Evolutionary conservation across 2,113 vertebrate genomes (phyloP), one percentile per base, ranked within the genome.

Genomic region (Phasianus colchicus): DNA sequence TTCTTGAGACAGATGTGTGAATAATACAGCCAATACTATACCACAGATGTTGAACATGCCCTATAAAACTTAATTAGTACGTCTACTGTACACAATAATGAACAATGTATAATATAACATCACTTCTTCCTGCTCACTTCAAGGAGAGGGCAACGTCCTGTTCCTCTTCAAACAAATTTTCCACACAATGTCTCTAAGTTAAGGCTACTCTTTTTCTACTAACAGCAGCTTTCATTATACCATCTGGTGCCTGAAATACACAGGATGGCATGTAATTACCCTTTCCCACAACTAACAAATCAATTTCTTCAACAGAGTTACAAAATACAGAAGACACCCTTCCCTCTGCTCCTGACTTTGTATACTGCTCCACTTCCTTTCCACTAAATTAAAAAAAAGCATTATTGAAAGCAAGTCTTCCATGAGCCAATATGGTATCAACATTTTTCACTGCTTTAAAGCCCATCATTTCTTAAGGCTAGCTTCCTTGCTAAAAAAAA

Each of bases 21-120:
- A 25, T 66, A 93, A 84, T 45, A n/a, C 0, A 0, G 30, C 9
- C 6, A 13, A 3, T 9, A 25, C 43, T 22, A 36, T 0, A 1
- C 64, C 83, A 69, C 72, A 54, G 55, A 45, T 4, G 13, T 20
- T 16, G 19, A 36, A 32, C 50, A 29, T 4, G 7, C 45, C 25
- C 64, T 58, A n/a, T 48, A 29, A 52, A 90, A 64, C 5, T 45
- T 64, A 22, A 17, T 45, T 21, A 15, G 25, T 48, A 2, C 29
- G 52, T 22, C 13, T 30, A 11, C 11, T 29, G 80, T n/a, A 81
- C 29, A 21, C 13, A 69, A 5, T 29, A 79, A 57, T 48, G 36
- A 63, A 64, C 67, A 55, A 84, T 2, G 9, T 15, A 10, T 20
- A 13, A 10, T 18, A 13, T 69, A 42, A 70, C 10, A 1, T 5